These are phyloP conservation scores for Pogonophryne albipinna DNA, from an alignment of 2,797 vertebrate genomes.

Conservation along the genomic window DNA sequence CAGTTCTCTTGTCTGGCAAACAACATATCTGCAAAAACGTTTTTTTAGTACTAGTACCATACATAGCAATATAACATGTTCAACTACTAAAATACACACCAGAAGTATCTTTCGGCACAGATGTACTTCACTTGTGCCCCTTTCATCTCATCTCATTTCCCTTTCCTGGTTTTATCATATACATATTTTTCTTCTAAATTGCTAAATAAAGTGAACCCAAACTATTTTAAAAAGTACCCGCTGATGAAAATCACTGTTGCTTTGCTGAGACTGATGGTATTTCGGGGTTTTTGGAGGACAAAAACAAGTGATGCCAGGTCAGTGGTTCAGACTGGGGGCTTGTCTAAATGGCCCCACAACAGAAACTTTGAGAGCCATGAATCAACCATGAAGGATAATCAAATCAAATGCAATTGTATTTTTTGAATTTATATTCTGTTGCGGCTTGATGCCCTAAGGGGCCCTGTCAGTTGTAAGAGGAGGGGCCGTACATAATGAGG, in stretches of 20 bases:
- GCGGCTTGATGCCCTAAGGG: slow-evolving; percentile 75
- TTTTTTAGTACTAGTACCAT: no score
- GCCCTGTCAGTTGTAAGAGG: slow-evolving; percentile 70
- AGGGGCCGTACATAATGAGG: slow-evolving; percentile 78
- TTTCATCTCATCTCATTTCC: slow-evolving; percentile 1
- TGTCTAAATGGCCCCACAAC: slow-evolving; percentile 64
- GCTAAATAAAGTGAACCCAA: background rate
- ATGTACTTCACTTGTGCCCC: background rate
- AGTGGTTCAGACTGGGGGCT: slow-evolving; percentile 65
- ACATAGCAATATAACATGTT: no score
- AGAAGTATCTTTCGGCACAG: background rate
- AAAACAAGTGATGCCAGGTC: slow-evolving; percentile 51
- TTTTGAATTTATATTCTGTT: slow-evolving; percentile 68
- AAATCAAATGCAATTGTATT: slow-evolving; percentile 84
- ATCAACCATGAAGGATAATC: slow-evolving; percentile 84
- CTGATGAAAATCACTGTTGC: slow-evolving; percentile 4
- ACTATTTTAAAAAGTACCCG: slow-evolving; percentile 11
- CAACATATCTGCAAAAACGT: slow-evolving; percentile 35
- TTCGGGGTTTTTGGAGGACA: slow-evolving; percentile 8
- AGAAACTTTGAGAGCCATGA: slow-evolving; percentile 72
- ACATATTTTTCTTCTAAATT: background rate
- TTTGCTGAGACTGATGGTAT: slow-evolving; percentile 43
- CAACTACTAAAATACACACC: background rate
- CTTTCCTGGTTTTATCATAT: background rate
- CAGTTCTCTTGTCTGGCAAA: slow-evolving; percentile 54